Base-by-base conservation (phyloP, 2,888 invertebrate genomes). In the Zhuqinia jingwanae region DNA sequence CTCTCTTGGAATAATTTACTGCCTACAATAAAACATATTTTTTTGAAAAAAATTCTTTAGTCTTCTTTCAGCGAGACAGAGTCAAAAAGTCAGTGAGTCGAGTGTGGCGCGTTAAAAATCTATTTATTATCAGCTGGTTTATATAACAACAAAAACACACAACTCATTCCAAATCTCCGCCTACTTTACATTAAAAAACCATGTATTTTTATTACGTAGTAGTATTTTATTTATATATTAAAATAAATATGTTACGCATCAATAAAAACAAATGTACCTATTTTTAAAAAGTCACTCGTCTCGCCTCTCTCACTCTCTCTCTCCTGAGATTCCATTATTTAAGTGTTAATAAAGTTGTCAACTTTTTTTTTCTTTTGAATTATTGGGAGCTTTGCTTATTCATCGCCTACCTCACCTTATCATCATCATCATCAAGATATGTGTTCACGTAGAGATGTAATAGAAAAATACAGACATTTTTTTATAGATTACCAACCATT, bases 341-440 rank as follows among this genome's bases (percentile, higher is more conserved):
- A 77, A 53, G 80, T 65, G 68, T 80, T 47, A 80, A 80, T 80
- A 80, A 68, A 80, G 80, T 80, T 80, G 80, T 80, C 80, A 80
- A 70, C 65, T 68, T 68, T 68, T 45, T n/a, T n/a, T n/a, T n/a
- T n/a, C n/a, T n/a, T n/a, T 80, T 65, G 68, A 56, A 63, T 80
- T 80, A 63, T 58, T 36, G 30, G 27, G 22, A 36, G 42, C 25
- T 10, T n/a, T 63, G 45, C 45, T 63, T 47, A 79, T 79, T 79
- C 79, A 65, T 36, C 50, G 50, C 79, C 65, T 79, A 10, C 36
- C 53, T 30, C 42, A 25, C 65, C 36, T 10, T 36, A 65, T 70
- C 45, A 53, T 77, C 42, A 42, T 36, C 42, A 77, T 58, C 77
- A 30, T 30, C 58, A 22, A 8, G 20, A 20, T 22, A 10, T 20